Evolutionary conservation across 2,888 invertebrate species (phyloP), one percentile per base, ranked within the genome.

Genomic region (Stratiomys singularior): DNA sequence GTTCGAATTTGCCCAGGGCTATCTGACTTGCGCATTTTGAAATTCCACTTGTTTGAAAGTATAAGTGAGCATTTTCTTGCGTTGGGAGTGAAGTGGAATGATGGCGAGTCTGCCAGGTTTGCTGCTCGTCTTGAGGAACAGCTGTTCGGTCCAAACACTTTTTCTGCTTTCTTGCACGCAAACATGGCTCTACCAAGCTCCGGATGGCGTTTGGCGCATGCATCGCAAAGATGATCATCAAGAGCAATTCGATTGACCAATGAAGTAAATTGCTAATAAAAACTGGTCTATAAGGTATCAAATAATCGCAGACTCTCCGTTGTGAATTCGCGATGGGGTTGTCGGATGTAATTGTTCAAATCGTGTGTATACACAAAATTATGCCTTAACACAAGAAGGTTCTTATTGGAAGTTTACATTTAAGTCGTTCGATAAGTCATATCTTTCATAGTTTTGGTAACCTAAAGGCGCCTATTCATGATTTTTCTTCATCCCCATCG

Each of bases 21-120:
- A 72, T 67, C 56, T 58, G 27, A 72, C 18, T 72, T 72, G 72
- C 28, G 9, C 52, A 72, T 56, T 72, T 56, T 21, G 72, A 30
- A 58, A 28, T 56, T 72, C 23, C 47, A 47, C 18, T 46, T 37
- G 23, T 37, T 46, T 30, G 60, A 11, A 60, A 60, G 21, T 21
- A 21, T 25, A 60, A 11, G 21, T 60, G 11, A 21, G 23, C 5
- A 25, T 25, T 13, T 52, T 52, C 23, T 25, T 18, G 25, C 9
- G 23, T 9, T 18, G 7, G 4, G 11, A 25, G 21, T 1, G 60
- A 11, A 15, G 23, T 52, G 23, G 2, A 37, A 9, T 37, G 37
- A 37, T 37, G 37, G 3, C 3, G 37, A 37, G 37, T 37, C 37
- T 37, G 37, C 37, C 37, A 37, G 37, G 9, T 37, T 58, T 13